A percentile compares a stretch with the other conserved stretches of the same genome.
These are phyloP conservation scores for Hippocampus abdominalis DNA, from an alignment of 2,113 vertebrate species.

Conservation along the genomic window DNA sequence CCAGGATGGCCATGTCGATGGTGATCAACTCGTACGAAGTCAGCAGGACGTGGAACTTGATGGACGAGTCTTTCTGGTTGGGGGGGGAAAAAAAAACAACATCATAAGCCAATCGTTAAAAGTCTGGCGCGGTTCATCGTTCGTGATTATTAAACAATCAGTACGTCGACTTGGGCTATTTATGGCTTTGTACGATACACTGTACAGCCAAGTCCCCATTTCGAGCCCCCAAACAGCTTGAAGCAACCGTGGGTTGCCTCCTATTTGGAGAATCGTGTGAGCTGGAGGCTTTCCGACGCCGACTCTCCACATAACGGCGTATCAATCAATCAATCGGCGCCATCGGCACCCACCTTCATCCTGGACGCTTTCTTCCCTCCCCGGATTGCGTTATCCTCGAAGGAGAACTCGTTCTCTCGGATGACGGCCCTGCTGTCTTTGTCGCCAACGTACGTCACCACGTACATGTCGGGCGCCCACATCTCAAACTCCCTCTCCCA, in stretches of 20 bases:
- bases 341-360: conserved; percentile 82
- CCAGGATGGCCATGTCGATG: conserved; percentile 95
- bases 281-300: too few species aligned
- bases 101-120: too few species aligned
- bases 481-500: conserved; percentile 98
- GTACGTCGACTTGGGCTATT: too few species aligned
- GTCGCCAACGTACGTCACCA: conserved; percentile 93
- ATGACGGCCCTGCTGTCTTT: conserved; percentile 97
- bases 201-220: too few species aligned
- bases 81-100: neutral
- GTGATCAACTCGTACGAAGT: conserved; percentile 97
- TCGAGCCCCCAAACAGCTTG: too few species aligned
- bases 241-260: too few species aligned
- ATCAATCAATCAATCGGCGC: neutral
- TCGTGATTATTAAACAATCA: too few species aligned
- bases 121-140: neutral
- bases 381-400: conserved; percentile 95
- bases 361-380: conserved; percentile 94
- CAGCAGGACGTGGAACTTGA: conserved; percentile 94
- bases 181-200: too few species aligned
- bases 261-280: too few species aligned
- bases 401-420: conserved; percentile 95
- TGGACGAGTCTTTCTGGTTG: conserved; percentile 89
- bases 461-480: conserved; percentile 98
- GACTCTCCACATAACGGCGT: too few species aligned